A percentile compares a stretch with the other conserved stretches of the same genome.
These are phyloP conservation scores for Vidua chalybeata DNA, from an alignment of 2,113 vertebrate genomes.

Conservation along the genomic window DNA sequence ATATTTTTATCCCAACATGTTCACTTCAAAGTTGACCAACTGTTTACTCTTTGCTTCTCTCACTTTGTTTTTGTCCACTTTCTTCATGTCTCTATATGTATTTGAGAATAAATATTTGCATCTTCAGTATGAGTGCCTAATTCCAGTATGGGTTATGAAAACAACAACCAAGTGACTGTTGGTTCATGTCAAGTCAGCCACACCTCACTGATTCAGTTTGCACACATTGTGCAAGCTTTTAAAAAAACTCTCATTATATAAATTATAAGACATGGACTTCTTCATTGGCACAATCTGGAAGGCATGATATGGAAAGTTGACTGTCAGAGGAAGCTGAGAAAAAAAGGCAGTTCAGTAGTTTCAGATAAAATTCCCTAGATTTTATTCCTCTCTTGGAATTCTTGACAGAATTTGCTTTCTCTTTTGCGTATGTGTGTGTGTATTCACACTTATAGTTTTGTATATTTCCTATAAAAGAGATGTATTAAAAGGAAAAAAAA, in stretches of 20 bases:
- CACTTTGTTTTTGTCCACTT: not conserved
- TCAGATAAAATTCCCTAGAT: not conserved
- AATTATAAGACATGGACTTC: not conserved
- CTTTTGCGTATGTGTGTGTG: not conserved
- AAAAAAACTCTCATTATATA: not conserved
- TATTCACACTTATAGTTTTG: not conserved
- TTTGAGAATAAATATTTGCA: not conserved
- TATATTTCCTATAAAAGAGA: not conserved
- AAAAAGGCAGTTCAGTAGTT: not conserved
- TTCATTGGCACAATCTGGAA: not conserved
- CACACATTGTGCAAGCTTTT: not conserved
- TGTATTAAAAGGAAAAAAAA: not conserved
- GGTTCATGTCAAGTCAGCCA: not conserved
- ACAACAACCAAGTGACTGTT: not conserved
- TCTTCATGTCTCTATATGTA: not conserved
- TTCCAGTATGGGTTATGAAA: not conserved
- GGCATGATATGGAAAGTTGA: not conserved
- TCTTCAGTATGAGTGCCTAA: not conserved
- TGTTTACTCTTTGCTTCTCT: not conserved
- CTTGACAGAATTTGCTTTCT: not conserved
- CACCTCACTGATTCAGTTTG: not conserved
- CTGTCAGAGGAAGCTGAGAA: not conserved
- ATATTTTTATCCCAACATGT: not conserved
- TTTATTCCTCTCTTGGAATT: not conserved
- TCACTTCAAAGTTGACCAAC: not conserved